Conservation (phyloP, 2,888 invertebrate genomes). For the Branchipolynoe longqiensis region DNA sequence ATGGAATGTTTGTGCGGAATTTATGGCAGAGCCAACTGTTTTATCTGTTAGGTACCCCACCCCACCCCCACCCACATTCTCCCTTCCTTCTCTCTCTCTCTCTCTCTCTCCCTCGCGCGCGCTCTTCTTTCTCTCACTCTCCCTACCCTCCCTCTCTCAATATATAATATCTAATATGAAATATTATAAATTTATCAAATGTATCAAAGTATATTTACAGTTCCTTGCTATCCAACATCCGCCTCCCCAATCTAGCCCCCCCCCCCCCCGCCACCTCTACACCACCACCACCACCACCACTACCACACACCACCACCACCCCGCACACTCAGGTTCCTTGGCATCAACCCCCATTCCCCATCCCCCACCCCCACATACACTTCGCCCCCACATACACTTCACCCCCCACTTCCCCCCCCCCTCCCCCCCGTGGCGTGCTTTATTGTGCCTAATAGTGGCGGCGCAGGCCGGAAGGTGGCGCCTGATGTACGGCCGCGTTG, state of each 20-base stretch:
- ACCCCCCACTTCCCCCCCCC: too few species aligned
- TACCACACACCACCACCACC: too few species aligned
- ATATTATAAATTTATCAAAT: too few species aligned
- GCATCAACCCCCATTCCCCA: too few species aligned
- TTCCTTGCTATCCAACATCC: neutral
- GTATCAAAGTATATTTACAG: too few species aligned
- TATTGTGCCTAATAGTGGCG: slow-evolving; percentile 26
- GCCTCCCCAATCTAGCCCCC: neutral
- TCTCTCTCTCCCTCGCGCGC: neutral
- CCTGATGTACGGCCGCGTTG: neutral
- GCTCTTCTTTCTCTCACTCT: too few species aligned
- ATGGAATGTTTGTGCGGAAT: slow-evolving; percentile 37
- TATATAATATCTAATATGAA: too few species aligned
- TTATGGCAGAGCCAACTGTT: neutral
- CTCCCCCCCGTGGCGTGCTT: slow-evolving; percentile 5
- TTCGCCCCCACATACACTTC: too few species aligned
- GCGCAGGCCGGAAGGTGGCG: slow-evolving; percentile 2
- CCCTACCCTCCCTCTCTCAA: too few species aligned
- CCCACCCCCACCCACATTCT: neutral
- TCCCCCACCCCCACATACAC: too few species aligned
- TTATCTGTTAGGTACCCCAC: slow-evolving; percentile 39
- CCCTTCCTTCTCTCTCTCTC: neutral
- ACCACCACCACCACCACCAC: too few species aligned
- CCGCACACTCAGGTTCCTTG: too few species aligned
- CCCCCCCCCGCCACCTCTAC: neutral